Evolutionary conservation across 2,113 vertebrate genomes (phyloP), one percentile per base, ranked within the genome.

Genomic region (Ammospiza caudacuta): DNA sequence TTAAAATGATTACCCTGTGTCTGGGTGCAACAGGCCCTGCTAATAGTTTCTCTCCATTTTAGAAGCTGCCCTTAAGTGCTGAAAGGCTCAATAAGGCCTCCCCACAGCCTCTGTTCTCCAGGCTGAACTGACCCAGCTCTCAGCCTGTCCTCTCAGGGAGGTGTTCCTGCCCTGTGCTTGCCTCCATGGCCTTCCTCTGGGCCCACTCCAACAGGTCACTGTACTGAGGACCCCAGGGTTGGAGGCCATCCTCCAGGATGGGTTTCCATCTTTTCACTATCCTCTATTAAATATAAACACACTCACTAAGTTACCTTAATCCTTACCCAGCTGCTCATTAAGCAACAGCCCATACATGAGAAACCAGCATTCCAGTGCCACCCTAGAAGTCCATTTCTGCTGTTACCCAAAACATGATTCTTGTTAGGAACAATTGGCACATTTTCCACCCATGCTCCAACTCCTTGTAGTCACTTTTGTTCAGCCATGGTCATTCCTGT

Each of bases 381-480:
- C 13, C 22, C 49, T 46, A 74, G 74, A 66, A 58, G 9, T 15
- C 46, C 43, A 0, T 31, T 90, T 39, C 39, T 47, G 16, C 49
- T 86, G 67, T 92, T 33, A 33, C 17, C 15, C 3, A 3, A 76
- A 95, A 79, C 6, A 5, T 4, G 5, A n/a, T n/a, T 57, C 44
- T 76, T 83, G 11, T 78, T 59, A 84, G 67, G 43, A 51, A 10
- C 46, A 44, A 47, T 2, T 92, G 64, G 11, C 47, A 67, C 23
- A 9, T 20, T 37, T 88, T 80, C 39, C 33, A 37, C 19, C 9
- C 33, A 23, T 0, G 0, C 51, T 88, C 55, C 64, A 59, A 31
- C 37, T 86, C 55, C 72, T 66, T 63, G 19, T n/a, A 89, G 51
- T 70, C 63, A 81, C 85, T 96, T 90, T 74, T 78, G 33, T 64